These are phyloP conservation scores for Gerris lacustris DNA, from an alignment of 2,888 invertebrate species.

Conservation along the genomic window DNA sequence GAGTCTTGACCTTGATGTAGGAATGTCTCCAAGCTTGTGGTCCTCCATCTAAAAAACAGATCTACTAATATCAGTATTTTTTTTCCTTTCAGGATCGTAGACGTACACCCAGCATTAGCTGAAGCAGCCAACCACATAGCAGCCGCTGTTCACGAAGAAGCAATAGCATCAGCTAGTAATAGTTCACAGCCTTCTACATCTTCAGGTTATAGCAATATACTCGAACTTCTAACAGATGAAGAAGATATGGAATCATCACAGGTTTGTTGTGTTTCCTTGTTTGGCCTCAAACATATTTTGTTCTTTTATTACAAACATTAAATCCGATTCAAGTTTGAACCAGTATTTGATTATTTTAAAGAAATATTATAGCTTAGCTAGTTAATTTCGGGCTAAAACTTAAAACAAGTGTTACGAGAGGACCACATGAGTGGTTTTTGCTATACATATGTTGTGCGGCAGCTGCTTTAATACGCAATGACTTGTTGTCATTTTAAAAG, in stretches of 20 bases:
- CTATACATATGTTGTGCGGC: too few species aligned
- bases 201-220: constrained; percentile 41
- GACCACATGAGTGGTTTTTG: too few species aligned
- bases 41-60: too few species aligned
- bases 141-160: constrained; percentile 42
- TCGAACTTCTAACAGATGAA: constrained; percentile 44
- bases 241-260: constrained; percentile 44
- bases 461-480: too few species aligned
- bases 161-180: constrained; percentile 32
- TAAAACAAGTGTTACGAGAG: too few species aligned
- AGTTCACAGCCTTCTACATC: constrained; percentile 31
- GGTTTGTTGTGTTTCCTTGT: constrained; percentile 21
- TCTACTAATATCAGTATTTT: not conserved
- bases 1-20: too few species aligned
- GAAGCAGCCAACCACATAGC: constrained; percentile 56
- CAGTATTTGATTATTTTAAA: too few species aligned
- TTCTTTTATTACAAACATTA: not conserved
- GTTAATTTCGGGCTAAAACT: too few species aligned
- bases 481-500: too few species aligned
- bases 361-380: too few species aligned
- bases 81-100: constrained; percentile 43
- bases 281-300: not conserved
- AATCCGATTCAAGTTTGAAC: too few species aligned
- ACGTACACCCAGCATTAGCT: constrained; percentile 55
- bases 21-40: too few species aligned